These are phyloP conservation scores for Desmodus rotundus DNA, from an alignment of 2,113 vertebrate genomes.

Conservation along the genomic window DNA sequence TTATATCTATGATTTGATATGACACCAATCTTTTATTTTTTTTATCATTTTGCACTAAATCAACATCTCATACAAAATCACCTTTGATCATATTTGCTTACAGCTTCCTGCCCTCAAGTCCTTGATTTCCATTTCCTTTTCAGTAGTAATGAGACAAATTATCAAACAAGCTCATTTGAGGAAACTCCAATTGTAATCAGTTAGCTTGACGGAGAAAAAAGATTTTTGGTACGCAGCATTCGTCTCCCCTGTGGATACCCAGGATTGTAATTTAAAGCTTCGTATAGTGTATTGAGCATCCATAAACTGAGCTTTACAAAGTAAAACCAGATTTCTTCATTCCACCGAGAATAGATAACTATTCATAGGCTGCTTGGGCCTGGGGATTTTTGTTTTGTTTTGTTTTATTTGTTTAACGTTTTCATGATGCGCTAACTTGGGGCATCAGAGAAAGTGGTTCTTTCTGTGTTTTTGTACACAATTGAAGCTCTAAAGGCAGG, in stretches of 20 bases:
- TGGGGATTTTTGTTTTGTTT: conserved; percentile 34
- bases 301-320: conserved; percentile 55
- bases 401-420: conserved; percentile 5
- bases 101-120: conserved; percentile 56
- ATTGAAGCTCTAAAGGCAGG: background rate
- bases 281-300: conserved; percentile 15
- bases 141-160: conserved; percentile 73
- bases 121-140: conserved; percentile 67
- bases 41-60: conserved; percentile 37
- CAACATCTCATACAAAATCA: conserved; percentile 17
- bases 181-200: conserved; percentile 71
- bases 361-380: conserved; percentile 16
- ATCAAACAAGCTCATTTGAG: conserved; percentile 70
- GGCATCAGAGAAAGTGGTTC: background rate
- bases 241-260: conserved; percentile 36
- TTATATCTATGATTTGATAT: conserved; percentile 2
- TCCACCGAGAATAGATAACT: conserved; percentile 32
- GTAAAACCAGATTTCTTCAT: conserved; percentile 60
- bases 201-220: conserved; percentile 56
- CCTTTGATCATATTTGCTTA: conserved; percentile 69
- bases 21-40: background rate
- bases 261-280: conserved; percentile 52
- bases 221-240: conserved; percentile 39
- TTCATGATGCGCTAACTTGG: background rate
- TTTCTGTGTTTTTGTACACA: background rate